These are phyloP conservation scores for Pempheris klunzingeri DNA, from an alignment of 2,797 vertebrate genomes.

Conservation along the genomic window DNA sequence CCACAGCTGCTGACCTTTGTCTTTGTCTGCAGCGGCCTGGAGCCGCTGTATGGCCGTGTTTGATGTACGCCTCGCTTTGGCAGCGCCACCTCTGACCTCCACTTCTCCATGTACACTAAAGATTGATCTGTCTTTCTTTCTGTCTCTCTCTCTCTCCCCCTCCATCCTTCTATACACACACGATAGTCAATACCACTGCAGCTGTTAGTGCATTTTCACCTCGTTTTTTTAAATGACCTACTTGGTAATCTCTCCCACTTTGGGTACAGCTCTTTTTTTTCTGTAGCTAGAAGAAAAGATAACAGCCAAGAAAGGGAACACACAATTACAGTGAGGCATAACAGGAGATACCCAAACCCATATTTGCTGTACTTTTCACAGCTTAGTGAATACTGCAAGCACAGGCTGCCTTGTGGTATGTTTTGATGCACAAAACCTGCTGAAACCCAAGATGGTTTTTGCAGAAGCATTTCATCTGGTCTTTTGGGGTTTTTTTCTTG, in stretches of 20 bases:
- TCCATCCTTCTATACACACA: neutral
- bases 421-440: slow-evolving; percentile 6
- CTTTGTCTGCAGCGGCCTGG: slow-evolving; percentile 16
- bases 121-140: neutral
- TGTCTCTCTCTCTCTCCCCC: too few relatives aligned
- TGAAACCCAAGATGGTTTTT: neutral
- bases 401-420: slow-evolving; percentile 11
- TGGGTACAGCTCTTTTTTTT: slow-evolving; percentile 23
- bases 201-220: slow-evolving; percentile 35
- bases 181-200: slow-evolving; percentile 45
- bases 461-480: slow-evolving; percentile 31
- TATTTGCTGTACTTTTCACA: slow-evolving; percentile 35
- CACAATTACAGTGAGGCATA: neutral
- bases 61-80: slow-evolving; percentile 25
- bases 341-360: slow-evolving; percentile 3
- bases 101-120: neutral
- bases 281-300: slow-evolving; percentile 14
- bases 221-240: slow-evolving; percentile 48
- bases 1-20: neutral
- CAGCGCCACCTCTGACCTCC: slow-evolving; percentile 44
- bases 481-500: slow-evolving; percentile 6
- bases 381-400: slow-evolving; percentile 7
- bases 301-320: slow-evolving; percentile 10
- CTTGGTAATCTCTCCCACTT: slow-evolving; percentile 49
- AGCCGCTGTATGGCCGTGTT: neutral